Percentiles rank a stretch among this genome's conserved stretches.
Conservation (phyloP, 2,888 invertebrate genomes). For the Eupithecia subumbrata region DNA sequence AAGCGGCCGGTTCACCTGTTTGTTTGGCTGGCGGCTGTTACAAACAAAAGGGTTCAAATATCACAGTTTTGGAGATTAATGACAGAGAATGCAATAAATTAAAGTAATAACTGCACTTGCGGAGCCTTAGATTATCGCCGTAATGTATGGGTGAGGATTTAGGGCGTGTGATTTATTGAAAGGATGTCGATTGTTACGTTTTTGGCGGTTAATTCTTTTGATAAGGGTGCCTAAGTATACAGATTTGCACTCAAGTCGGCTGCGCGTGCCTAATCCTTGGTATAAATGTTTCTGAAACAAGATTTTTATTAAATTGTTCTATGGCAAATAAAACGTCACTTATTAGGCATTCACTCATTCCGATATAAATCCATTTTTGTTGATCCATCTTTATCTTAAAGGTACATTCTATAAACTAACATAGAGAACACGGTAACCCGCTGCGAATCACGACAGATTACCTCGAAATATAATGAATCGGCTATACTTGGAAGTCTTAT, state of each 20-base stretch:
- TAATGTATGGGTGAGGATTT: conserved; percentile 68
- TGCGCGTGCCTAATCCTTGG: not conserved
- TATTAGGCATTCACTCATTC: not conserved
- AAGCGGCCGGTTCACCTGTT: conserved; percentile 77
- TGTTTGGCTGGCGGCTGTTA: conserved; percentile 77
- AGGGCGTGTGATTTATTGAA: conserved; percentile 69
- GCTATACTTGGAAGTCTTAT: conserved; percentile 15
- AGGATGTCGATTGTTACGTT: conserved; percentile 51
- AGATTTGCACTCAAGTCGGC: not conserved
- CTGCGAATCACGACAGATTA: conserved; percentile 2
- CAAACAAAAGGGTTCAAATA: conserved; percentile 81
- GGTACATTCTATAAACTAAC: not conserved
- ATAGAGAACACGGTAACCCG: conserved; percentile 7
- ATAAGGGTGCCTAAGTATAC: conserved; percentile 1
- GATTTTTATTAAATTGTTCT: not conserved
- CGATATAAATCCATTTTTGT: not conserved
- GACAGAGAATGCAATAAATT: conserved; percentile 74
- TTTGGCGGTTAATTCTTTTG: conserved; percentile 39
- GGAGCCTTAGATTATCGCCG: conserved; percentile 70
- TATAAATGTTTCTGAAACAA: not conserved
- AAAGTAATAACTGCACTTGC: conserved; percentile 80
- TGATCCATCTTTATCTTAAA: not conserved
- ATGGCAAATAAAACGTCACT: not conserved
- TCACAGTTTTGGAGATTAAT: conserved; percentile 82
- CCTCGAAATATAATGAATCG: not conserved